Conservation (phyloP, 1,140 invertebrate genomes). For the Caenorhabditis brenneri region DNA sequence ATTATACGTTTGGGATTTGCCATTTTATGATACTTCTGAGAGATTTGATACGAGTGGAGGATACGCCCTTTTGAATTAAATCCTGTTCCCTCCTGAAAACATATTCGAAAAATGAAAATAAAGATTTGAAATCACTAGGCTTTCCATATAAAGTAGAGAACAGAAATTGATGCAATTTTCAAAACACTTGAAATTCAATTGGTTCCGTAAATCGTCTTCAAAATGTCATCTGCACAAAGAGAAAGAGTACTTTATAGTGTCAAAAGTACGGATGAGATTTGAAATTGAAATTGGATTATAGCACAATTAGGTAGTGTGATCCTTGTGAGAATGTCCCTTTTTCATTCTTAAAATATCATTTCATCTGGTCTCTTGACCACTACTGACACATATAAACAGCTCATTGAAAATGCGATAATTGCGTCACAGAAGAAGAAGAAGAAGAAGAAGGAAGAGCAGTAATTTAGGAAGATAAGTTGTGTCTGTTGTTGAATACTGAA, state of each 20-base stretch:
- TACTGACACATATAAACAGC: constrained; percentile 4
- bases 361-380: not conserved
- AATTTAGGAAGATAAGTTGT: constrained; percentile 25
- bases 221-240: constrained; percentile 39
- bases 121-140: not conserved
- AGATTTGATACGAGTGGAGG: not conserved
- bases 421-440: constrained; percentile 24
- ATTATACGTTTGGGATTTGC: not conserved
- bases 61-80: not conserved
- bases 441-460: not conserved
- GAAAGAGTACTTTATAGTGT: too few relatives aligned
- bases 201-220: constrained; percentile 12
- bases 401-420: constrained; percentile 38
- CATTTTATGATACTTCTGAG: not conserved
- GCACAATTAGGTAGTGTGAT: too few relatives aligned
- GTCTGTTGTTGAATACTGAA: constrained; percentile 2
- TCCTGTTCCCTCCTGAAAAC: not conserved
- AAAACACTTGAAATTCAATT: constrained; percentile 43
- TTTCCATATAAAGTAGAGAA: not conserved
- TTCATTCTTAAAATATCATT: not conserved
- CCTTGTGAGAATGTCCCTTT: not conserved
- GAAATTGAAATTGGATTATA: too few relatives aligned
- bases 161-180: constrained; percentile 42
- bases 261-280: too few relatives aligned
- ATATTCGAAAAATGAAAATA: not conserved